phyloP scores from a whole-genome alignment of 2,888 invertebrate genomes.

The Acleris cristana region DNA sequence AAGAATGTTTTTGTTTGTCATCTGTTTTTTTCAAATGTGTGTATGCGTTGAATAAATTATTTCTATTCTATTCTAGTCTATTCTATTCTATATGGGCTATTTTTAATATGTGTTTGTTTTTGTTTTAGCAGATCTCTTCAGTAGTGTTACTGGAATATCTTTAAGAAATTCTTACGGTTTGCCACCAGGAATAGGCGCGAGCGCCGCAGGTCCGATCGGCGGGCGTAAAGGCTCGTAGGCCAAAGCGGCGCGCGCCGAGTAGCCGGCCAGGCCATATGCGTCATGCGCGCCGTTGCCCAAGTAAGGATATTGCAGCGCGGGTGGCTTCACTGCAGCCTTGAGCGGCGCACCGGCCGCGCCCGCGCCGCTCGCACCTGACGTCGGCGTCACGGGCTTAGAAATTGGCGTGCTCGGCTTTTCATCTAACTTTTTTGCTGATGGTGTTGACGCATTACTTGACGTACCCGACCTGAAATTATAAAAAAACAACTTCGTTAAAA shows the following conservation, averaged over 20 bases:
- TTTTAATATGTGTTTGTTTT: too few species aligned
- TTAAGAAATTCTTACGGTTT: conserved; percentile 89
- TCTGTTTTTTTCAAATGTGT: too few species aligned
- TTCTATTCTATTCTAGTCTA: too few species aligned
- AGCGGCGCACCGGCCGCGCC: conserved; percentile 83
- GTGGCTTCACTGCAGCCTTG: conserved; percentile 84
- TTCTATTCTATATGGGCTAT: too few species aligned
- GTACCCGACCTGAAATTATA: conserved; percentile 87
- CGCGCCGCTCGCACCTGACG: conserved; percentile 85
- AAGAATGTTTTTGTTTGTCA: too few species aligned
- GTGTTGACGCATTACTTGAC: conserved; percentile 95
- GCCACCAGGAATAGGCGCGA: conserved; percentile 90
- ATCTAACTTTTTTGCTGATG: conserved; percentile 93
- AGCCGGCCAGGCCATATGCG: conserved; percentile 78
- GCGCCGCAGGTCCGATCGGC: conserved; percentile 80
- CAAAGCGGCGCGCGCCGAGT: conserved; percentile 77
- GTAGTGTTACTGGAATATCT: not conserved
- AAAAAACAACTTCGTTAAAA: not conserved
- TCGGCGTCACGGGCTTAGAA: conserved; percentile 95
- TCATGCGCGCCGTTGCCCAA: conserved; percentile 80
- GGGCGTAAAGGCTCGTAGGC: conserved; percentile 80
- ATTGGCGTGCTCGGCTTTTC: conserved; percentile 96
- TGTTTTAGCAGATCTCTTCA: too few species aligned
- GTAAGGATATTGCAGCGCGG: conserved; percentile 86
- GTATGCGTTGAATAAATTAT: too few species aligned